Conservation (phyloP, 2,888 invertebrate species). For the Peribatodes rhomboidaria region DNA sequence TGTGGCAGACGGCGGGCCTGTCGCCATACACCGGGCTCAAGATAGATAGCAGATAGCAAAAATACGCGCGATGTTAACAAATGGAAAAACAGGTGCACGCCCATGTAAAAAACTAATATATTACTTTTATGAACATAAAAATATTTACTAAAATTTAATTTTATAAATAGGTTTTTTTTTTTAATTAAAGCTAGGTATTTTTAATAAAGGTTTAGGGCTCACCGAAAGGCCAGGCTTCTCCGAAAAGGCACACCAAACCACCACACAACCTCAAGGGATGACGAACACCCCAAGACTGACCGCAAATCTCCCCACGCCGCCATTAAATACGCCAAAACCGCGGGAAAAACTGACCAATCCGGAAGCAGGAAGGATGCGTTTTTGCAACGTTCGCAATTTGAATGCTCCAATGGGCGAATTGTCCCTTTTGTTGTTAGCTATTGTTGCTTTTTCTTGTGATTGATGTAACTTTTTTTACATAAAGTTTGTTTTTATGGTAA, state of each 20-base stretch:
- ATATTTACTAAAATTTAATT: too few species aligned
- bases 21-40: too few species aligned
- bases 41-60: too few species aligned
- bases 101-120: too few species aligned
- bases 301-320: conserved; percentile 44
- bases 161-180: too few species aligned
- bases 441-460: conserved; percentile 43
- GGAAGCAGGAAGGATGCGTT: conserved; percentile 82
- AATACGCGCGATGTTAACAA: too few species aligned
- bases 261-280: conserved; percentile 60
- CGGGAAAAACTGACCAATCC: conserved; percentile 73
- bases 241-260: conserved; percentile 47
- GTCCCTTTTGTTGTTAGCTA: conserved; percentile 21
- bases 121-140: too few species aligned
- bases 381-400: conserved; percentile 70
- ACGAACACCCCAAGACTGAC: conserved; percentile 67
- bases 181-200: neutral
- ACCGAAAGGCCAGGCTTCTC: conserved; percentile 47
- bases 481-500: conserved; percentile 1
- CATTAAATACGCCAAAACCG: conserved; percentile 66
- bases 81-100: too few species aligned
- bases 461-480: conserved; percentile 24
- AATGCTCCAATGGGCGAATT: conserved; percentile 78
- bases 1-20: too few species aligned
- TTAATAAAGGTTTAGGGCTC: conserved; percentile 39